Conservation (phyloP, 1,140 invertebrate species). For the Phocides pigmalion region DNA sequence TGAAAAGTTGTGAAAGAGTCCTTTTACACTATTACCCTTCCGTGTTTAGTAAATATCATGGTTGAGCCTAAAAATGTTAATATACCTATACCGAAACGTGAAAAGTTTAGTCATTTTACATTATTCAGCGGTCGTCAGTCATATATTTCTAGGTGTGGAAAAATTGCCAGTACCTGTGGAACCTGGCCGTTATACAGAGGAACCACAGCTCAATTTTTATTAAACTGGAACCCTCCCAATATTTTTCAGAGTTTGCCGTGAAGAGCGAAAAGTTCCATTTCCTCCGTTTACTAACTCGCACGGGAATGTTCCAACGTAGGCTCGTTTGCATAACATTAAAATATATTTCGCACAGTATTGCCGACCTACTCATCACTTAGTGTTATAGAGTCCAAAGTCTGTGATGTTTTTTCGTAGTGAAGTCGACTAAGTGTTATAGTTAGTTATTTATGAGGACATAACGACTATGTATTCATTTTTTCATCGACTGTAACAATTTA, state of each 20-base stretch:
- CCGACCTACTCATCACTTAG: slow-evolving; percentile 26
- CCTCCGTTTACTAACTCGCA: slow-evolving; percentile 52
- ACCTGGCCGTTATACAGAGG: slow-evolving; percentile 31
- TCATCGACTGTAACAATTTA: too few species aligned
- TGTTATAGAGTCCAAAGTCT: slow-evolving; percentile 1
- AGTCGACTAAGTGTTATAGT: too few species aligned
- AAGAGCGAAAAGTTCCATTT: slow-evolving; percentile 53
- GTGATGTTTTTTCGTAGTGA: not conserved
- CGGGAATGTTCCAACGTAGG: slow-evolving; percentile 47
- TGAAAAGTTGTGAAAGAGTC: too few species aligned
- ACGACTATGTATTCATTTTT: too few species aligned
- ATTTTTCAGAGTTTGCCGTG: slow-evolving; percentile 50
- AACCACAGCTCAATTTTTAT: slow-evolving; percentile 55
- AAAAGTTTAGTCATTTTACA: slow-evolving; percentile 28
- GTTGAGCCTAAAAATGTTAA: too few species aligned
- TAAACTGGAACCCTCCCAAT: slow-evolving; percentile 53
- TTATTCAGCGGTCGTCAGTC: slow-evolving; percentile 4
- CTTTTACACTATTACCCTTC: too few species aligned
- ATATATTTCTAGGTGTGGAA: not conserved
- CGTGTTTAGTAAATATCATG: too few species aligned
- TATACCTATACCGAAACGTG: too few species aligned
- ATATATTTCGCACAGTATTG: slow-evolving; percentile 47
- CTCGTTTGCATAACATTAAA: slow-evolving; percentile 59
- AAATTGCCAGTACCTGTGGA: slow-evolving; percentile 42
- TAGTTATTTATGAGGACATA: too few species aligned